Base-by-base conservation (phyloP, 2,888 invertebrate species). In the Helicoverpa assulta region DNA sequence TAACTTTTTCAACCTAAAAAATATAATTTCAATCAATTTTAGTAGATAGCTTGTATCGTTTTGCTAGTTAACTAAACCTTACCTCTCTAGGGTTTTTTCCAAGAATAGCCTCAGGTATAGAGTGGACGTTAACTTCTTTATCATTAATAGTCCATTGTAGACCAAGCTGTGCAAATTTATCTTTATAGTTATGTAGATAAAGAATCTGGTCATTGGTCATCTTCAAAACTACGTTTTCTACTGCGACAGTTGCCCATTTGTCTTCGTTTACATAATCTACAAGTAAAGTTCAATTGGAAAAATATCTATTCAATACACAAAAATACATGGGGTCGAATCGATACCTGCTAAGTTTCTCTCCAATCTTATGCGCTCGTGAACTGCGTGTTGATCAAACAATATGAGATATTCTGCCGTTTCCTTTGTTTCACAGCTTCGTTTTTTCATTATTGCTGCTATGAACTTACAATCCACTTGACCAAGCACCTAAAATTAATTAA, bases 341-440 rank as follows among this genome's bases (percentile, higher is more conserved):
- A 14, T 93, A 97, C 97, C 96, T 89, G 93, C 86, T 72, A 97
- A 93, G 70, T 98, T 96, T 68, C 94, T 92, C 92, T 99, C 98
- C 56, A 98, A 95, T 73, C 97, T 95, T 73, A 98, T 96, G 88
- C 99, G 96, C 93, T 99, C 99, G 90, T 98, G 97, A 37, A 98
- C 97, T 53, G 98, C 98, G 93, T 99, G 99, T 91, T 98, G 99
- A 93, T 99, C 99, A 89, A 98, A 97, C 43, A 98, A 85, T 43
- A 97, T 94, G 21, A 98, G 86, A 67, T 96, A 91, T 78, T 96
- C 91, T 21, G 88, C 94, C 65, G 90, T 87, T 77, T 93, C 89
- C 60, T 91, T 89, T 43, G 88, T 80, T 55, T 84, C 75, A 50
- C 72, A 58, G 59, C 69, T 78, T 67, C 75, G 89, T 4, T 87